Conservation (phyloP, 2,113 vertebrate species). For the Actenoides lindsayi region DNA sequence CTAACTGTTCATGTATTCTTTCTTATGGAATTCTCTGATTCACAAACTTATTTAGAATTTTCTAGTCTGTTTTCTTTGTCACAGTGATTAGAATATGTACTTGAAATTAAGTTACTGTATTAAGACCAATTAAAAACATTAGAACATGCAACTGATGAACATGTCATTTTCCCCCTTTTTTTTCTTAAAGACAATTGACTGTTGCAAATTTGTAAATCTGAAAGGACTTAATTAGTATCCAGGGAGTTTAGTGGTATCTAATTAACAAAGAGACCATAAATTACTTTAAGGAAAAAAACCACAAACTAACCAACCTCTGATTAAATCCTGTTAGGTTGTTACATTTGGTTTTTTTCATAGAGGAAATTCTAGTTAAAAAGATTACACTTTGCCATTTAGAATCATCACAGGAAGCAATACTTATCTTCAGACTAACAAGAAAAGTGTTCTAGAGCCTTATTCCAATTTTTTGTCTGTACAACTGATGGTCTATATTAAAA, state of each 20-base stretch:
- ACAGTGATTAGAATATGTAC: not conserved
- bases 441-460: not conserved
- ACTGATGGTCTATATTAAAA: not conserved
- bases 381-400: not conserved
- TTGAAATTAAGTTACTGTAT: constrained; percentile 4
- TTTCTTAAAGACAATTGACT: constrained; percentile 27
- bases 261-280: constrained; percentile 1
- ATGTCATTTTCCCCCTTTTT: not conserved
- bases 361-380: not conserved
- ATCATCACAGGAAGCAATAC: not conserved
- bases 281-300: not conserved
- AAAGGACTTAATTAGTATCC: constrained; percentile 31
- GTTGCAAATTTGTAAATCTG: constrained; percentile 22
- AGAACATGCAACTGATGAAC: not conserved
- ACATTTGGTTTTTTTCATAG: not conserved
- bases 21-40: not conserved
- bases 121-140: constrained; percentile 11
- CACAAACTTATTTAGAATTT: not conserved
- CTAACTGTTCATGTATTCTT: not conserved
- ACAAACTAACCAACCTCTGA: not conserved
- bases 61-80: not conserved
- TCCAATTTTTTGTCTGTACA: not conserved
- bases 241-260: constrained; percentile 20
- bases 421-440: not conserved
- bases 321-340: not conserved